These are phyloP conservation scores for Corythornis vintsioides DNA, from an alignment of 2,113 vertebrate genomes.

Conservation along the genomic window DNA sequence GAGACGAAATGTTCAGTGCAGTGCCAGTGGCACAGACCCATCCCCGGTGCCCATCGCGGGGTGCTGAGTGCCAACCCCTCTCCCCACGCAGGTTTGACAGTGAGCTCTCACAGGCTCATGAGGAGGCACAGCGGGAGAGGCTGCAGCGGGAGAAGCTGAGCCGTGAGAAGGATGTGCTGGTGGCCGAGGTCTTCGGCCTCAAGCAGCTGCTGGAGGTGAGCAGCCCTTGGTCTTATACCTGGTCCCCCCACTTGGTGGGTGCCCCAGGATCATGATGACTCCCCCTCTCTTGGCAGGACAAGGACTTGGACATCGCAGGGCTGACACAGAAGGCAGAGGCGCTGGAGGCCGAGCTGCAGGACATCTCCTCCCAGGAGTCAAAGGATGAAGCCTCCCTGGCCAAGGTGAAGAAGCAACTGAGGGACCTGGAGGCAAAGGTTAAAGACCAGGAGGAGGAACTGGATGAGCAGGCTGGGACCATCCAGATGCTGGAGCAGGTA, in stretches of 20 bases:
- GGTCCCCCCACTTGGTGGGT: rapidly evolving
- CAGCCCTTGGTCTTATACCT: rapidly evolving
- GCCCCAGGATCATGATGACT: rapidly evolving
- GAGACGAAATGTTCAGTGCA: rapidly evolving
- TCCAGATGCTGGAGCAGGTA: constrained; percentile 99
- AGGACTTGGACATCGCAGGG: constrained; percentile 86
- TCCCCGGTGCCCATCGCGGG: rapidly evolving
- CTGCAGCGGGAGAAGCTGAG: constrained; percentile 88
- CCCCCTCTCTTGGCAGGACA: constrained; percentile 79
- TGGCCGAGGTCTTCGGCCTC: constrained; percentile 87
- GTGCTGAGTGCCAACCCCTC: neutral
- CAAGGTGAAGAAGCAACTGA: constrained; percentile 93
- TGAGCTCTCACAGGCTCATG: constrained; percentile 86
- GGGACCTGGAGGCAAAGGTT: constrained; percentile 92
- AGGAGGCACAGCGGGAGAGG: constrained; percentile 90
- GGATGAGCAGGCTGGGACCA: constrained; percentile 95
- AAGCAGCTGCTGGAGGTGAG: constrained; percentile 92
- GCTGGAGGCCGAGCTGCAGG: constrained; percentile 91
- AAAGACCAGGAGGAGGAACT: constrained; percentile 98
- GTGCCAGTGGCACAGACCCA: rapidly evolving
- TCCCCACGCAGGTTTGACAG: constrained; percentile 84
- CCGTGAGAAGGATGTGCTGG: constrained; percentile 89
- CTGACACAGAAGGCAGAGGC: constrained; percentile 87
- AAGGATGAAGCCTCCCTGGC: constrained; percentile 94
- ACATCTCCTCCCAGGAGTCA: constrained; percentile 94